Evolutionary conservation across 2,888 invertebrate genomes (phyloP).

Genomic region (Pristionchus exspectatus): DNA sequence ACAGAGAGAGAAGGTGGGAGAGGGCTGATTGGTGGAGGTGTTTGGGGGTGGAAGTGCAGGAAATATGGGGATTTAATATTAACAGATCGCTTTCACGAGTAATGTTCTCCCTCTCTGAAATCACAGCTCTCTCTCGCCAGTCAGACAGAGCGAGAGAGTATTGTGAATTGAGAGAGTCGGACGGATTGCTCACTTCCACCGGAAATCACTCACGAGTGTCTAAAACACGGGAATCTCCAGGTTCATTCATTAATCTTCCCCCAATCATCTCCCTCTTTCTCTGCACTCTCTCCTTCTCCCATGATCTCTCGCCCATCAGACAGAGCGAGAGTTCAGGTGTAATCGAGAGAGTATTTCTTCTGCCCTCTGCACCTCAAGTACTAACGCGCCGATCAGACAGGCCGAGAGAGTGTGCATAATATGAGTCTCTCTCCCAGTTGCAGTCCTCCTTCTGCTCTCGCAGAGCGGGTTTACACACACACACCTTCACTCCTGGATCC

Average conservation of each 20-base stretch:
- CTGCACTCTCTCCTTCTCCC: background rate
- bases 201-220: constrained; percentile 24
- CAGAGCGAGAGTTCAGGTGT: too few relatives aligned
- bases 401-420: too few relatives aligned
- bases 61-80: background rate
- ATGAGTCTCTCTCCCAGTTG: constrained; percentile 12
- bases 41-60: background rate
- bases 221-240: background rate
- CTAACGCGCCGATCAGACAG: background rate
- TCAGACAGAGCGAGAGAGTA: background rate
- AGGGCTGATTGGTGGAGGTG: background rate
- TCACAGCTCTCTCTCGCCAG: background rate
- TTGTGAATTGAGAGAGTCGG: background rate
- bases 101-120: background rate
- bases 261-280: background rate
- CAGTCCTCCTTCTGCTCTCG: background rate
- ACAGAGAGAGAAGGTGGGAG: background rate
- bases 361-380: background rate
- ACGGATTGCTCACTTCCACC: background rate
- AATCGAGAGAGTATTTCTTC: background rate
- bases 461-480: background rate
- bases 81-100: too few relatives aligned
- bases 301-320: background rate
- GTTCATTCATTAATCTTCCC: constrained; percentile 6
- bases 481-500: background rate